Evolutionary conservation across 2,113 vertebrate genomes (phyloP), one percentile per base, ranked within the genome.

Genomic region (Dermatemys mawii): DNA sequence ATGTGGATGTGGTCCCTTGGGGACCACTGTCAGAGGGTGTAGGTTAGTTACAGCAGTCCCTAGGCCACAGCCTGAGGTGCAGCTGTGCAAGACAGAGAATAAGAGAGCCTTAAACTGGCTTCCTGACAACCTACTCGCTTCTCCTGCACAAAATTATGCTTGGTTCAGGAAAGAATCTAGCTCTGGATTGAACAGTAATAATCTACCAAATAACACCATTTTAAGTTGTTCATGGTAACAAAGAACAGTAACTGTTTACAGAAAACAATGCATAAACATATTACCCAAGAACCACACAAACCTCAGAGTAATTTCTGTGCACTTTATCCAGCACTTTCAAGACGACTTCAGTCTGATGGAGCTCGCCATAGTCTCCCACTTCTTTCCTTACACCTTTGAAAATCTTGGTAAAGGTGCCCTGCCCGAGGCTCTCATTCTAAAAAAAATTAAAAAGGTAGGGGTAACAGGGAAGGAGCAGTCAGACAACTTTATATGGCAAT

Each of bases 381-480:
- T 99, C 99, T 92, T 98, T 98, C 92, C 99, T 98, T 83, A 99
- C 9, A 49, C 99, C 99, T 94, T 98, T 98, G 97, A 99, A 99
- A 96, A 99, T 99, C 98, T 99, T 99, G 32, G 99, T 99, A 95
- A 99, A 99, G 0, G 99, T 99, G 50, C 99, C 99, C 97, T 99
- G 99, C 38, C 99, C 99, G 95, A 99, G 98, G 94, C 99, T 99
- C 93, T 99, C 98, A 60, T 98, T 98, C 99, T 99, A 96, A 88
- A 96, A 96, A 57, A 96, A 96, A 57, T 86, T 75, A 90, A 73
- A 70, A 95, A 51, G 57, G 49, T 6, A 84, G 24, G 78, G 35
- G 51, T 2, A 10, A 83, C 11, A 89, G 60, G 38, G 41, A 35
- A 81, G 54, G 29, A 19, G 49, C 22, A 55, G 35, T 6, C 1